A percentile compares a stretch with the other conserved stretches of the same genome.
Conservation (phyloP, 2,113 vertebrate species). For the Odocoileus virginianus region DNA sequence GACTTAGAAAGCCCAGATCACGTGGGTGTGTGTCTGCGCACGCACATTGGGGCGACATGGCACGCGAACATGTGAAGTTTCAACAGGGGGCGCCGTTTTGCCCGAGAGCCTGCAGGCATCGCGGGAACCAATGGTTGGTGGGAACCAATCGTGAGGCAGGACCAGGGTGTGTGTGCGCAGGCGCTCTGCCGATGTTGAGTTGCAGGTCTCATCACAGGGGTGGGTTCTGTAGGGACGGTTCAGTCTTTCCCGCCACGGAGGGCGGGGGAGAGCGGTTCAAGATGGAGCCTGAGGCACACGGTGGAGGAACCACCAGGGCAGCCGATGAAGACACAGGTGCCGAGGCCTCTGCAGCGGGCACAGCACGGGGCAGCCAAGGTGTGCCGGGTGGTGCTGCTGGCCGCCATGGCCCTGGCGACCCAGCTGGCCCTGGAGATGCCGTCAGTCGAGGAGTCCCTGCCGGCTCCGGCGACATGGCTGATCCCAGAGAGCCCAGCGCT, state of each 20-base stretch:
- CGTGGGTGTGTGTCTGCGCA: neutral
- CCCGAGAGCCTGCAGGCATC: neutral
- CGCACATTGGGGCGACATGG: fast-evolving
- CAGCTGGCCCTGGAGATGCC: neutral
- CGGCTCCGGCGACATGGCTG: neutral
- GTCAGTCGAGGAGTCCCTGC: neutral
- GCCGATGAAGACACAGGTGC: neutral
- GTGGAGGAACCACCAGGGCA: neutral
- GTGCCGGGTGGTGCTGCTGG: neutral
- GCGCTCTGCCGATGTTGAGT: neutral
- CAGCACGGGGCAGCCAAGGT: neutral
- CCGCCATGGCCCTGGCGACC: neutral
- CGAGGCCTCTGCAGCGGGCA: neutral
- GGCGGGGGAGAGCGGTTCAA: neutral
- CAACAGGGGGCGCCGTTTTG: fast-evolving
- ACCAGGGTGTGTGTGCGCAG: neutral
- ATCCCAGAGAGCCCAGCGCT: neutral
- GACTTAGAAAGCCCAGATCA: fast-evolving
- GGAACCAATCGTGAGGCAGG: neutral
- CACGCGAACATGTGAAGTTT: fast-evolving
- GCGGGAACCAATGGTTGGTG: neutral
- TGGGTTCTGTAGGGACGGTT: neutral
- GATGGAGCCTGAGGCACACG: neutral
- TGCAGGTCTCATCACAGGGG: neutral
- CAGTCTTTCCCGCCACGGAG: neutral